Base-by-base conservation (phyloP, 35 echinoderm and acorn worm species). In the Amphiura filiformis region DNA sequence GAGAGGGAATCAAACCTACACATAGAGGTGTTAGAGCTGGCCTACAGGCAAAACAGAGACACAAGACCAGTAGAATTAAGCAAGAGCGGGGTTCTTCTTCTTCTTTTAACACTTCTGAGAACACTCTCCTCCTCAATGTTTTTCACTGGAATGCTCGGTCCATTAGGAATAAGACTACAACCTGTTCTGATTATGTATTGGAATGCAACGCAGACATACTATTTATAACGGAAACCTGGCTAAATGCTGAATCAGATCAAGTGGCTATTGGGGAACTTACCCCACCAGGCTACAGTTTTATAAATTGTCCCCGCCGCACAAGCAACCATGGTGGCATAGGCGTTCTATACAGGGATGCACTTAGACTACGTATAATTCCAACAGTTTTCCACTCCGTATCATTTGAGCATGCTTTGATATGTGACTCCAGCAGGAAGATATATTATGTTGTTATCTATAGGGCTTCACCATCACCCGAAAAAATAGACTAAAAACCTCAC, bases 401-500 rank as follows among this genome's bases (percentile, higher is more conserved):
- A 81, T 81, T 81, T 39, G 2, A 81, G 36, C 35, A 13, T 56
- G 82, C 44, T 84, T 35, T 34, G 12, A 11, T 81, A 28, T 15
- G 18, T 77, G 30, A 84, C 32, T 22, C 49, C 39, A 22, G 0
- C 14, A 12, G 32, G 23, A 12, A 26, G 4, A 84, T 84, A 30
- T 56, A 40, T 18, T 56, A 84, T 23, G 23, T 32, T 56, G 82
- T 57, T 0, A 57, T 84, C 49, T 84, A 84, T 39, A 84, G 39
- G 56, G 38, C 82, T 31, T 39, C 38, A 26, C 82, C 82, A 22
- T 84, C n/a, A n/a, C 82, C 38, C 2, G 15, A 84, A 57, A 33
- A 39, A 84, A 84, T 84, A 39, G 82, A 12, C 56, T 84, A 15
- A 57, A 57, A 57, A 84, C 82, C 7, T 40, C 33, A 30, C 3